phyloP scores from a whole-genome alignment of 2,797 vertebrate species.

The Eulemur mongoz region DNA sequence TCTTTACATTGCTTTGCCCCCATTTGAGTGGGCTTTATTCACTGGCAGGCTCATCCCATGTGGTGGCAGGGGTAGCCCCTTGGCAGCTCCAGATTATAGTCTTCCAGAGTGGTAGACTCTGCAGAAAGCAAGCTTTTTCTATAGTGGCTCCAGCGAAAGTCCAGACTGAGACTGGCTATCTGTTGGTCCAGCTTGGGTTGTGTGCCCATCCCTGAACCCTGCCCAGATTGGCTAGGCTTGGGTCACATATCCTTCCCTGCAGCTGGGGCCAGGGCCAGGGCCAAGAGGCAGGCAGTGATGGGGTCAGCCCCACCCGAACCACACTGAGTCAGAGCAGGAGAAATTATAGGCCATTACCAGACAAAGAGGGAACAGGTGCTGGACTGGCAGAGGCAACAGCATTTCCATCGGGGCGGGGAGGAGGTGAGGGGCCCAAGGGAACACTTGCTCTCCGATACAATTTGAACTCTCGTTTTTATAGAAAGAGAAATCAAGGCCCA shows the following conservation, averaged over 20 bases:
- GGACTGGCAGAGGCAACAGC: background rate
- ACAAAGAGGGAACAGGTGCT: background rate
- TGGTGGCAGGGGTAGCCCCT: background rate
- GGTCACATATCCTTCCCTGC: background rate
- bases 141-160: background rate
- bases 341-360: background rate
- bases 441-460: background rate
- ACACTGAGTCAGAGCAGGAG: background rate
- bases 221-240: background rate
- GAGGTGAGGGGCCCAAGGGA: background rate
- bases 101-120: background rate
- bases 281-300: background rate
- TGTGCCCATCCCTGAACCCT: background rate
- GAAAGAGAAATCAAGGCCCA: background rate
- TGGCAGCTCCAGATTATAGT: background rate
- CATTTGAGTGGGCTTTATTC: slow-evolving; percentile 23
- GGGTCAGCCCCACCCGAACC: background rate
- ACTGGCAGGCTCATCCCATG: background rate
- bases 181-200: background rate
- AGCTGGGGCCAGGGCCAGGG: background rate
- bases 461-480: background rate
- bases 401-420: background rate
- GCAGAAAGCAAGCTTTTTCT: background rate
- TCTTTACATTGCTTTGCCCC: background rate
- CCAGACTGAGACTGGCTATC: background rate